Percentiles rank a stretch among this genome's conserved stretches.
Evolutionary conservation across 2,888 invertebrate genomes (phyloP).

Genomic region (Miltochrista miniata): DNA sequence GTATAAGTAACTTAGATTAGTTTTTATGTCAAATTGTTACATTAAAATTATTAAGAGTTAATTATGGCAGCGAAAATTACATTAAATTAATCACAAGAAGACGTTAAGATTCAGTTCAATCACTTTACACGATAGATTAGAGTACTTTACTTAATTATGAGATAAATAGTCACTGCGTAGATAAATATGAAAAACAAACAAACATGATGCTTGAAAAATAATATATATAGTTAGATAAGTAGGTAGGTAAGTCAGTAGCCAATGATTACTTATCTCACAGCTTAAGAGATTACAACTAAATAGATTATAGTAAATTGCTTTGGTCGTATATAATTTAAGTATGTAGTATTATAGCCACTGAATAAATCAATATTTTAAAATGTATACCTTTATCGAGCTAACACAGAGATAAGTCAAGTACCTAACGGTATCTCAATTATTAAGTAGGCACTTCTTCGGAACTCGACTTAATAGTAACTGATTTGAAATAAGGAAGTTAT

Average conservation of each 20-base stretch:
- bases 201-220: too few species aligned
- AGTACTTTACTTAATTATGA: slow-evolving; percentile 38
- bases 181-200: neutral
- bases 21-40: neutral
- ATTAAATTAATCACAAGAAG: slow-evolving; percentile 56
- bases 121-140: slow-evolving; percentile 40
- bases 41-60: slow-evolving; percentile 15
- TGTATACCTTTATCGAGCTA: slow-evolving; percentile 23
- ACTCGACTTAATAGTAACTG: too few species aligned
- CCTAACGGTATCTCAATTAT: too few species aligned
- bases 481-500: too few species aligned
- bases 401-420: slow-evolving; percentile 11
- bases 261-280: slow-evolving; percentile 44
- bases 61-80: slow-evolving; percentile 57
- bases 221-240: too few species aligned
- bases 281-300: slow-evolving; percentile 48
- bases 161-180: slow-evolving; percentile 38
- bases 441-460: too few species aligned
- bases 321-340: slow-evolving; percentile 60
- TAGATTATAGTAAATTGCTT: slow-evolving; percentile 61
- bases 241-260: neutral
- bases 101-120: slow-evolving; percentile 58
- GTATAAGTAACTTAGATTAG: neutral
- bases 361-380: slow-evolving; percentile 26
- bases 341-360: slow-evolving; percentile 35